These are phyloP conservation scores for Pachliopta kotzebuea DNA, from an alignment of 2,888 invertebrate genomes.

Conservation along the genomic window DNA sequence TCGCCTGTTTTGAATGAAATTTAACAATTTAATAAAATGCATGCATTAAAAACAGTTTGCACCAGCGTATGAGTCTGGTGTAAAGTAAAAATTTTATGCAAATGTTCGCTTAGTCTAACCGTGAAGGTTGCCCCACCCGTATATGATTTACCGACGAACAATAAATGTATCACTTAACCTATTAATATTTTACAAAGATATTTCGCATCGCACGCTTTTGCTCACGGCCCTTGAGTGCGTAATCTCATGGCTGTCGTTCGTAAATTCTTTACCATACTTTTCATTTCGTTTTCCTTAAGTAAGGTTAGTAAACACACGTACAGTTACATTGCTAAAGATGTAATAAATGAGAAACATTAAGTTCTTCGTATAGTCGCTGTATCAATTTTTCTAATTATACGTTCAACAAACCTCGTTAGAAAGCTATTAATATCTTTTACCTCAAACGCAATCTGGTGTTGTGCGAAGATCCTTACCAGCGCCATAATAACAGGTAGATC, in stretches of 20 bases:
- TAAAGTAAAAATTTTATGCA: constrained; percentile 40
- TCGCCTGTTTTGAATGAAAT: too few relatives aligned
- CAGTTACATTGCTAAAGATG: neutral
- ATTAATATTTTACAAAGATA: constrained; percentile 29
- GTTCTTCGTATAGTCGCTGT: too few relatives aligned
- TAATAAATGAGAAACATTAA: too few relatives aligned
- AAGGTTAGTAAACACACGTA: neutral
- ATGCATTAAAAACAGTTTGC: neutral
- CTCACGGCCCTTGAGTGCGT: constrained; percentile 25
- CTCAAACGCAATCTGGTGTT: too few relatives aligned
- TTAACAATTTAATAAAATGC: neutral
- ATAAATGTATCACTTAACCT: constrained; percentile 32
- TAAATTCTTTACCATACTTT: constrained; percentile 17
- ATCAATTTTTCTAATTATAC: too few relatives aligned
- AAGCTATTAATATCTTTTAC: too few relatives aligned
- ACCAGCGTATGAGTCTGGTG: constrained; percentile 28
- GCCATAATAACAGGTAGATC: too few relatives aligned
- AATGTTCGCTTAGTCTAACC: constrained; percentile 42
- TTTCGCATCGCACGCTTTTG: constrained; percentile 24
- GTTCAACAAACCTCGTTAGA: too few relatives aligned
- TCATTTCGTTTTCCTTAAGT: constrained; percentile 21
- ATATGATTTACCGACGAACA: constrained; percentile 29
- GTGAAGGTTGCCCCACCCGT: constrained; percentile 37
- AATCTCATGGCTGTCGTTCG: constrained; percentile 25
- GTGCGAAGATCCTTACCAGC: too few relatives aligned